Evolutionary conservation across 2,797 vertebrate genomes (phyloP).

Genomic region (Hybognathus amarus): DNA sequence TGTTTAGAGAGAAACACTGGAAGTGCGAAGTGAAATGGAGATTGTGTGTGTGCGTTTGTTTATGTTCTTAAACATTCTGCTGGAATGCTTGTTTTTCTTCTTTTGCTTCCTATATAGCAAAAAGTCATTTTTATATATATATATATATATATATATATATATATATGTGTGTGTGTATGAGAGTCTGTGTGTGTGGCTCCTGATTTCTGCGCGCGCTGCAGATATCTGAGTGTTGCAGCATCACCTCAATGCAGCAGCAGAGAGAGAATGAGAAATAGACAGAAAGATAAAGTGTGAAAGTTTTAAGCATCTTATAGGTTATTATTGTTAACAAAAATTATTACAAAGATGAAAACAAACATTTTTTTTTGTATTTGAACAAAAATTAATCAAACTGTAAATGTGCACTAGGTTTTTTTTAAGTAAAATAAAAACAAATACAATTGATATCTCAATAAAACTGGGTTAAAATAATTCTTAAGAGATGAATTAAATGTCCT

Average conservation of each 20-base stretch:
- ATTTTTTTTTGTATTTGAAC: not conserved
- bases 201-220: conserved; percentile 42
- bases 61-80: not conserved
- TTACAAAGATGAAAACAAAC: not conserved
- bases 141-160: not conserved
- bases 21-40: not conserved
- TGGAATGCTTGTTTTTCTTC: conserved; percentile 12
- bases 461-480: not conserved
- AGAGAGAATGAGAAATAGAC: conserved; percentile 1
- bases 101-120: not conserved
- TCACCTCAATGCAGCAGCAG: conserved; percentile 37
- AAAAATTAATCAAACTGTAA: not conserved
- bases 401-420: not conserved
- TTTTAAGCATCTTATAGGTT: not conserved
- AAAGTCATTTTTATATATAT: not conserved
- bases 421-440: not conserved
- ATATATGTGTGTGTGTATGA: not conserved
- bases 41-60: not conserved
- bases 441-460: not conserved
- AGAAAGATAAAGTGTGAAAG: conserved; percentile 2
- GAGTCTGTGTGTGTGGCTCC: not conserved
- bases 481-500: no score
- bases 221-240: conserved; percentile 39
- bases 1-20: conserved; percentile 3
- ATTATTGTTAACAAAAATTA: not conserved